Base-by-base conservation (phyloP, 2,113 vertebrate species). In the Axis porcinus region DNA sequence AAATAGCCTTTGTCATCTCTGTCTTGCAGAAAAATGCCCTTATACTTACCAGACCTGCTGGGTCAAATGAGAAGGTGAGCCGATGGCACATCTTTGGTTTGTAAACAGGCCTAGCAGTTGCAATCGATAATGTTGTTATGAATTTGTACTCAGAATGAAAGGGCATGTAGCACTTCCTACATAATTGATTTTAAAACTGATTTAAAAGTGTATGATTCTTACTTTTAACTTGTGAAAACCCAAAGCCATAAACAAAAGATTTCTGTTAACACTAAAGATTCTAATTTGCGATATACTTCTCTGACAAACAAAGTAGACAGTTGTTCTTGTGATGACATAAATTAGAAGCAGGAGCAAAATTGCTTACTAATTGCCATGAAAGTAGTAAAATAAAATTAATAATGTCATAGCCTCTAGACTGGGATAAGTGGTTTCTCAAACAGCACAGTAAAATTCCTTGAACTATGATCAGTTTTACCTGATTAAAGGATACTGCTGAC, bases 341-440 rank as follows among this genome's bases (percentile, higher is more conserved):
- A 98, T 98, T 98, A 98, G 74, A 96, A 96, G n/a, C 60, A 97
- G 89, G 79, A 98, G 10, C 3, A 94, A 98, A 98, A 98, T 93
- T 97, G 95, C 98, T 98, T 98, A 98, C 98, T 98, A 98, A 98
- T 98, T 98, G 93, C 47, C 62, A 67, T 97, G 84, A 97, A 94
- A 98, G 55, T 43, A 97, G 76, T 43, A 97, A 95, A 97, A n/a
- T 6, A 95, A 97, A 98, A 98, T 97, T 97, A 98, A 98, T 97
- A 96, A 60, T 97, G 94, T 94, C 45, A 95, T 40, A 84, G 43
- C 4, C 93, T 98, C 95, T 70, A 97, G 67, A 93, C 47, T 88
- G 54, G 88, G 88, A 92, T 81, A 55, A 60, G 54, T 90, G 45
- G 28, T 94, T 98, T 97, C 91, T 97, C 94, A 98, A 98, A 93